Percentiles rank a stretch among this genome's conserved stretches.
Evolutionary conservation across 2,113 vertebrate species (phyloP).

Genomic region (Engraulis encrasicolus): DNA sequence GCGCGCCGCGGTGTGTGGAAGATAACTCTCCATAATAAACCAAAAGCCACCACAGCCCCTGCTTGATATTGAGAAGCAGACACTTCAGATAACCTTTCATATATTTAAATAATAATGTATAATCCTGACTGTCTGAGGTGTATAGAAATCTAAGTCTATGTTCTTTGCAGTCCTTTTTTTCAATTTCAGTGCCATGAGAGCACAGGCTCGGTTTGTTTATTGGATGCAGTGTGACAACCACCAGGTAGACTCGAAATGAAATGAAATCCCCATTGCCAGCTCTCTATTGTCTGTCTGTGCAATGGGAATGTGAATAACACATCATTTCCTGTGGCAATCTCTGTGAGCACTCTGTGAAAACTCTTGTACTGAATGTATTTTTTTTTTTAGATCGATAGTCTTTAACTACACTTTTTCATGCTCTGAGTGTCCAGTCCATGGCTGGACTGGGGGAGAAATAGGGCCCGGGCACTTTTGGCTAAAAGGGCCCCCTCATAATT

Average conservation of each 20-base stretch:
- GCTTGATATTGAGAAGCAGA: not conserved
- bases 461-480: too few relatives aligned
- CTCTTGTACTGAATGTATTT: not conserved
- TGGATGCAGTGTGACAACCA: not conserved
- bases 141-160: not conserved
- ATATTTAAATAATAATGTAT: not conserved
- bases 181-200: not conserved
- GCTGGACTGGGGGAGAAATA: too few relatives aligned
- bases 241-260: not conserved
- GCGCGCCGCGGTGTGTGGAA: too few relatives aligned
- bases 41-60: not conserved
- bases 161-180: too few relatives aligned
- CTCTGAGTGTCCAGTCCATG: too few relatives aligned
- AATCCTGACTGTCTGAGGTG: not conserved
- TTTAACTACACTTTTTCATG: too few relatives aligned
- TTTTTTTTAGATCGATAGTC: not conserved
- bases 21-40: not conserved
- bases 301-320: not conserved
- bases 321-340: not conserved
- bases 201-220: not conserved
- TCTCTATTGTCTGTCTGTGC: not conserved
- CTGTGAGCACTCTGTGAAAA: not conserved
- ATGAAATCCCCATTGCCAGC: not conserved
- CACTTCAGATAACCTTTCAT: not conserved
- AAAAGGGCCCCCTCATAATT: too few relatives aligned